Percentiles rank a stretch among this genome's conserved stretches.
These are phyloP conservation scores for Aproaerema taeniolella DNA, from an alignment of 2,888 invertebrate genomes.

Conservation along the genomic window DNA sequence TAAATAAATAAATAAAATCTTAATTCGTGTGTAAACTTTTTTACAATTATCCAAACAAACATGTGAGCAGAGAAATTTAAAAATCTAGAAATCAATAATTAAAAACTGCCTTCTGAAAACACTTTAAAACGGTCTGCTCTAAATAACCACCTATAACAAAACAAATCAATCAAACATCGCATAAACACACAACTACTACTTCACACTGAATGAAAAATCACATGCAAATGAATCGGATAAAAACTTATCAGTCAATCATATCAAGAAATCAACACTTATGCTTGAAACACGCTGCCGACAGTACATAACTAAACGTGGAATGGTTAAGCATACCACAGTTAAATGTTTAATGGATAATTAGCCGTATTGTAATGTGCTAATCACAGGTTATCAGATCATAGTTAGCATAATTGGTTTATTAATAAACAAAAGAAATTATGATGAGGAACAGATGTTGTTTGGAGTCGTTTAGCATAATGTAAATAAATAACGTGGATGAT, in stretches of 20 bases:
- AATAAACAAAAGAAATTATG: background rate
- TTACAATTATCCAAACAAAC: too few relatives aligned
- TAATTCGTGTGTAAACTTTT: too few relatives aligned
- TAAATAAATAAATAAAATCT: too few relatives aligned
- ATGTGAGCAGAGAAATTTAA: too few relatives aligned
- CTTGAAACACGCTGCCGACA: background rate
- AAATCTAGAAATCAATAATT: too few relatives aligned
- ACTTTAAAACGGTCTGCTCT: too few relatives aligned
- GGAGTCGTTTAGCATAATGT: too few relatives aligned
- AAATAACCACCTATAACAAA: too few relatives aligned
- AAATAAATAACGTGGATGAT: too few relatives aligned
- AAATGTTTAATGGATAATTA: constrained; percentile 7
- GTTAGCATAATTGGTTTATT: constrained; percentile 15
- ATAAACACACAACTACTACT: background rate
- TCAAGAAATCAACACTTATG: too few relatives aligned
- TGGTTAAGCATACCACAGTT: background rate
- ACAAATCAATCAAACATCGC: too few relatives aligned
- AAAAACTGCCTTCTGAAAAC: too few relatives aligned
- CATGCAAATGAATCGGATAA: background rate
- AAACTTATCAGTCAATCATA: background rate
- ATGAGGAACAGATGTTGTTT: background rate
- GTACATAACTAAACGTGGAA: background rate
- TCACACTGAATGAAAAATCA: constrained; percentile 4
- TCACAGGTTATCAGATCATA: constrained; percentile 16
- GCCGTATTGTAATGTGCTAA: constrained; percentile 11